phyloP scores from a whole-genome alignment of 64 coral and sea anemone species.

The Astreopora myriophthalma region DNA sequence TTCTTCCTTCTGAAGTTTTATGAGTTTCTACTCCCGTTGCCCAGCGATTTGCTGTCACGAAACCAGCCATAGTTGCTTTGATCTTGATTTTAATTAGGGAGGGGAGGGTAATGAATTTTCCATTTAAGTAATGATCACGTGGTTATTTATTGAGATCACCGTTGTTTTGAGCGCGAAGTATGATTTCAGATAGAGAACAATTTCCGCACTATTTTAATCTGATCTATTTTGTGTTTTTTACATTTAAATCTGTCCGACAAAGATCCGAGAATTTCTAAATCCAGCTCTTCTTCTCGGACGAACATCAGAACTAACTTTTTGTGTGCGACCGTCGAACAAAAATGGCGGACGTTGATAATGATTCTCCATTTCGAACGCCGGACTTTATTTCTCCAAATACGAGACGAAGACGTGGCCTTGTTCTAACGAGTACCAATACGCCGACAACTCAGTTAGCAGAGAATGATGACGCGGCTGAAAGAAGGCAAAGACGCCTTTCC shows the following conservation, averaged over 20 bases:
- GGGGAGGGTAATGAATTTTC: not conserved
- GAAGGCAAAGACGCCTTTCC: conserved; percentile 74
- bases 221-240: not conserved
- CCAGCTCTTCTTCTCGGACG: not conserved
- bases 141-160: conserved; percentile 8
- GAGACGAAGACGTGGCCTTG: conserved; percentile 64
- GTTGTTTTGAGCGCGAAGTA: conserved; percentile 71
- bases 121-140: not conserved
- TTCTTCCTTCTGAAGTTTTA: conserved; percentile 90
- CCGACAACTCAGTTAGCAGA: conserved; percentile 54
- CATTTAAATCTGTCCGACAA: not conserved
- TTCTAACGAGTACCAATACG: conserved; percentile 33
- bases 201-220: not conserved
- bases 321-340: not conserved
- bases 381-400: conserved; percentile 76
- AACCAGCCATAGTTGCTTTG: conserved; percentile 70
- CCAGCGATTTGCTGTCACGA: conserved; percentile 87
- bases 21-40: conserved; percentile 84
- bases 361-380: conserved; percentile 66
- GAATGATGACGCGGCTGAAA: conserved; percentile 90
- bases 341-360: conserved; percentile 47
- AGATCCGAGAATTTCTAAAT: not conserved
- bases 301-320: not conserved
- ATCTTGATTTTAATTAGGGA: not conserved
- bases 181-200: not conserved